Base-by-base conservation (phyloP, 1,140 invertebrate genomes). In the Coelopa frigida region DNA sequence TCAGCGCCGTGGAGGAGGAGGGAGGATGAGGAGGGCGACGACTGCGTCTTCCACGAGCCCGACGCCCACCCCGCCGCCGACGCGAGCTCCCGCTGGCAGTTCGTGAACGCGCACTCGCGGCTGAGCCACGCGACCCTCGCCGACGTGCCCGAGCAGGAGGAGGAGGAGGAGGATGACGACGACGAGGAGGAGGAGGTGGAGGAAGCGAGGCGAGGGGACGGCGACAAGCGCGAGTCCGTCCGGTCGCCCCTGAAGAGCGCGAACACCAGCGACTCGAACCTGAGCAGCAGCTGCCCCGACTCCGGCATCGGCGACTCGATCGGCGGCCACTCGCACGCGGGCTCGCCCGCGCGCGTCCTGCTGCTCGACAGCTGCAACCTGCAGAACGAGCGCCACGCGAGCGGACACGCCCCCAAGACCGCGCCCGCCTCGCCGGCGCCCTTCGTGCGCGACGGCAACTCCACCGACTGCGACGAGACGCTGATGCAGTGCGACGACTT, bases 401-500 rank as follows among this genome's bases (percentile, higher is more conserved):
- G n/a, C n/a, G n/a, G n/a, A n/a, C n/a, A n/a, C 56, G 24, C 17
- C n/a, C 24, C 24, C 11, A 53, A 21, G 50, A 46, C 41, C 6
- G 27, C 21, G 20, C 2, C 39, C n/a, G 35, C 40, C 8, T 22
- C 35, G 31, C 57, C 43, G 46, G 46, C 50, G 49, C 60, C 56
- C 42, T 58, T 65, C 45, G 51, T 63, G 12, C 58, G 60, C 21
- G 59, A 62, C 48, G 61, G 59, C 39, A 52, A 61, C 46, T 68
- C 64, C 46, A 68, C 64, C 29, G 52, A 54, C 42, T 54, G 49
- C 44, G 64, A 64, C 51, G 62, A 66, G 51, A 51, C 55, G 44
- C 39, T 67, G 48, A 45, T 65, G 55, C 61, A 64, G 52, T 64
- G 59, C 54, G 63, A 68, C 51, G 59, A 67, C 57, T 53, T 59